Evolutionary conservation across 2,888 invertebrate genomes (phyloP), one percentile per base, ranked within the genome.

Genomic region (Morpho helenor): DNA sequence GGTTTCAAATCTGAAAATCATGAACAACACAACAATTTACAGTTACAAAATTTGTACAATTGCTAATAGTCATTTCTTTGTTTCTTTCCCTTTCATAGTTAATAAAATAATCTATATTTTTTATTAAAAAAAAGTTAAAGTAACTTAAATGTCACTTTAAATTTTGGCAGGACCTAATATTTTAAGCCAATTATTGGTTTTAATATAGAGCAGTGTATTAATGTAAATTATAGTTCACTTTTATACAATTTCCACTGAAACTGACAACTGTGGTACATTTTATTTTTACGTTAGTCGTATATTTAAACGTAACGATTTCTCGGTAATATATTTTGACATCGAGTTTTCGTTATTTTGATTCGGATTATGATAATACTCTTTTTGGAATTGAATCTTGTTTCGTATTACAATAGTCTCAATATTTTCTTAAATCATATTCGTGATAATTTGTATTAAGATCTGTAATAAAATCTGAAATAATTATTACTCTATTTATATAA

Each of bases 371-470:
- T 68, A 10, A 49, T 53, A 53, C 65, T 77, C 67, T 72, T 78
- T 31, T 79, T 76, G 87, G 87, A 87, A 89, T 87, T 88, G 87
- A 87, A 71, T 66, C 73, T 80, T 73, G 74, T 80, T 83, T 80
- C 68, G 74, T 31, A 31, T 31, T 31, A 31, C 70, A 71, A 69
- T 66, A 73, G 74, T 75, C 72, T 74, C 78, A 62, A 82, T 87
- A 87, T 87, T 88, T 87, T 87, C 77, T 76, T 84, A 84, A 80
- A 73, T 73, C 81, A 78, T 86, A 82, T 79, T 68, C 68, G 73
- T 75, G 67, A 64, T 66, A 69, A 71, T 67, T 61, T 61, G 49
- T 65, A 74, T 63, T 69, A 59, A 22, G 64, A 69, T 68, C 63
- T 63, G 61, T 61, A 57, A 16, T 16, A 16, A 16, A 16, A 54